These are phyloP conservation scores for Colletes collaris DNA, from an alignment of 2,888 invertebrate genomes.

Conservation along the genomic window DNA sequence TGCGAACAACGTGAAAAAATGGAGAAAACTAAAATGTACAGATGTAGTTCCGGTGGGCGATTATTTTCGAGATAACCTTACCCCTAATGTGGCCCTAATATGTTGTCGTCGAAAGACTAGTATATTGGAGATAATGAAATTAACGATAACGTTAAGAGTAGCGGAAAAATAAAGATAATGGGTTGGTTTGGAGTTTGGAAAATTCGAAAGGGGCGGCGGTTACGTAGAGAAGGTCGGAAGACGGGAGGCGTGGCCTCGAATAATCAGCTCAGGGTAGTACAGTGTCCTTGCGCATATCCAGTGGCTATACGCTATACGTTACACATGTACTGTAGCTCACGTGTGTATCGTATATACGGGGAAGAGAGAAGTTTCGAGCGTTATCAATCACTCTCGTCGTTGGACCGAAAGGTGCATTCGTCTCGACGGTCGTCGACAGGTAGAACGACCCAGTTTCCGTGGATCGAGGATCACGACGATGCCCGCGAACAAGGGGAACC, in stretches of 20 bases:
- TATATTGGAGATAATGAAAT: background rate
- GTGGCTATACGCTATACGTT: constrained; percentile 56
- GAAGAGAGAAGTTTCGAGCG: constrained; percentile 57
- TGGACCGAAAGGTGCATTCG: constrained; percentile 58
- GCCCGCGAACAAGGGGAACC: constrained; percentile 80
- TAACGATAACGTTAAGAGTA: background rate
- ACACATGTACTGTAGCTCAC: constrained; percentile 50
- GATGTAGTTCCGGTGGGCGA: no score
- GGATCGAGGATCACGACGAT: constrained; percentile 61
- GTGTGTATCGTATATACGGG: constrained; percentile 49
- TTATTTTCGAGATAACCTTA: no score
- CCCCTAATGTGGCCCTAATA: no score
- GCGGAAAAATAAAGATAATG: background rate
- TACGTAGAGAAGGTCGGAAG: constrained; percentile 36
- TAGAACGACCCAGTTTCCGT: constrained; percentile 47
- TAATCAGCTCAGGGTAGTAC: constrained; percentile 57
- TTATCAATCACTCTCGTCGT: constrained; percentile 62
- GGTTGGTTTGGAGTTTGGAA: constrained; percentile 10
- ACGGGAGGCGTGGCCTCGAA: constrained; percentile 60
- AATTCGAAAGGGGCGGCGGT: constrained; percentile 48
- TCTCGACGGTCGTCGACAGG: constrained; percentile 40
- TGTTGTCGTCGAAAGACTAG: no score
- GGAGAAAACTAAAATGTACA: background rate
- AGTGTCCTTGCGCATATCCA: constrained; percentile 64
- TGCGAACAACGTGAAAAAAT: background rate